Conservation (phyloP, 2,113 vertebrate genomes). For the Acanthochromis polyacanthus region DNA sequence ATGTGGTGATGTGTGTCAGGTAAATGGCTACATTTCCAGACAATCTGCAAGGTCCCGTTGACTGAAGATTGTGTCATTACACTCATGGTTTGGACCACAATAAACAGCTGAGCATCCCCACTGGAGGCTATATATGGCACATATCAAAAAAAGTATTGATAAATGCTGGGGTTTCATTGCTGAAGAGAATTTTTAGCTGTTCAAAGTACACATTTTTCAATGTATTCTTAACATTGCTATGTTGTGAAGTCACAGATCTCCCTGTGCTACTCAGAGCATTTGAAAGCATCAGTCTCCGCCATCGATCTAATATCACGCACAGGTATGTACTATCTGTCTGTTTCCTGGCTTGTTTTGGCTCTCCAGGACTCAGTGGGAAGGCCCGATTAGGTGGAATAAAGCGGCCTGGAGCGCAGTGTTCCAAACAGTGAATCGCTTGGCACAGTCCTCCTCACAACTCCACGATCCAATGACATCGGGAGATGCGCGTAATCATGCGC, state of each 20-base stretch:
- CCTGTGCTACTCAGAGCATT: conserved; percentile 38
- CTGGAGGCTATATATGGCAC: conserved; percentile 6
- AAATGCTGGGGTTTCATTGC: conserved; percentile 11
- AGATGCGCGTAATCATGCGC: conserved; percentile 44
- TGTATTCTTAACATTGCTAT: conserved; percentile 47
- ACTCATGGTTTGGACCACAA: conserved; percentile 42
- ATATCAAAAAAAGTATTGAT: conserved; percentile 25
- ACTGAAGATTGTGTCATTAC: conserved; percentile 48
- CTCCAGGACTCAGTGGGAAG: conserved; percentile 58
- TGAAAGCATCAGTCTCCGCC: conserved; percentile 49
- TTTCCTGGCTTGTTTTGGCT: conserved; percentile 57
- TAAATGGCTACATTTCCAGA: conserved; percentile 49
- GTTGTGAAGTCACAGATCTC: conserved; percentile 37
- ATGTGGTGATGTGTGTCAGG: conserved; percentile 44
- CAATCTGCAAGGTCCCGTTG: conserved; percentile 24
- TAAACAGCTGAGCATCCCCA: conserved; percentile 16
- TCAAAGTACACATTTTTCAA: conserved; percentile 9
- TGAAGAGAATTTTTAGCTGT: not conserved
- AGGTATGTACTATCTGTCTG: conserved; percentile 57
- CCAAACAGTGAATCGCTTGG: conserved; percentile 41
- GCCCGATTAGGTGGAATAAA: conserved; percentile 60
- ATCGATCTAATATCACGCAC: conserved; percentile 49
- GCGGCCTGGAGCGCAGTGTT: conserved; percentile 54
- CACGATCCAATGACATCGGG: conserved; percentile 59
- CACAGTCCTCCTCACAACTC: conserved; percentile 54